Conservation (phyloP, 30 jellyfish, hydroid and myxozoan genomes). For the Clytia hemisphaerica region DNA sequence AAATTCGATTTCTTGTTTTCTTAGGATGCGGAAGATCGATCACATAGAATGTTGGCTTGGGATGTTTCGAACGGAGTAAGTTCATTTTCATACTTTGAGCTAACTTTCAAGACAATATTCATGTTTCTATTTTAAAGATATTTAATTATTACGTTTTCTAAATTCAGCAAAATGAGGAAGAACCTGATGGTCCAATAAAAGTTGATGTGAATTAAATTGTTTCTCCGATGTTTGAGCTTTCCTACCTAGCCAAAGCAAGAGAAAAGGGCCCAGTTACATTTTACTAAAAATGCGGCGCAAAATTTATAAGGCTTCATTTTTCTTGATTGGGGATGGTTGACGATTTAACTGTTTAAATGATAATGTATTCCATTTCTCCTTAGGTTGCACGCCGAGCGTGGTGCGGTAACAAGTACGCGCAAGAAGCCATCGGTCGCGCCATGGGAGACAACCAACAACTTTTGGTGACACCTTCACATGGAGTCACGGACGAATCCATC, state of each 20-base stretch:
- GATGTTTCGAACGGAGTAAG: slow-evolving; percentile 97
- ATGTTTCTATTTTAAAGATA: neutral
- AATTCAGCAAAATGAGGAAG: too few species aligned
- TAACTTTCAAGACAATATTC: neutral
- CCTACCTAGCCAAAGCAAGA: too few species aligned
- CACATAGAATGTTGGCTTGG: slow-evolving; percentile 91
- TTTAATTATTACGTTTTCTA: neutral
- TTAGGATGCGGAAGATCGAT: slow-evolving; percentile 81
- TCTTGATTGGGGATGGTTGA: too few species aligned
- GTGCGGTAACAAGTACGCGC: slow-evolving; percentile 95
- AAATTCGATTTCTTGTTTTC: too few species aligned
- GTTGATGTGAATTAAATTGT: too few species aligned
- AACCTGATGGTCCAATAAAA: too few species aligned
- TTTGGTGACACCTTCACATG: slow-evolving; percentile 62
- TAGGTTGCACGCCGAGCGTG: slow-evolving; percentile 99
- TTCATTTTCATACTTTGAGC: neutral
- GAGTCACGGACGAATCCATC: slow-evolving; percentile 46
- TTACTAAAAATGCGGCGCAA: too few species aligned
- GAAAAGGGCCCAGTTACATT: too few species aligned
- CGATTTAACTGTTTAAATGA: too few species aligned
- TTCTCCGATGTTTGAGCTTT: too few species aligned
- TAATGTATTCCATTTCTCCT: too few species aligned
- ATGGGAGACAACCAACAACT: slow-evolving; percentile 63
- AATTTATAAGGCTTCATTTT: too few species aligned
- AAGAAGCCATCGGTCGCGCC: slow-evolving; percentile 70